Conservation (phyloP, 2,797 vertebrate genomes). For the Xenentodon cancila region DNA sequence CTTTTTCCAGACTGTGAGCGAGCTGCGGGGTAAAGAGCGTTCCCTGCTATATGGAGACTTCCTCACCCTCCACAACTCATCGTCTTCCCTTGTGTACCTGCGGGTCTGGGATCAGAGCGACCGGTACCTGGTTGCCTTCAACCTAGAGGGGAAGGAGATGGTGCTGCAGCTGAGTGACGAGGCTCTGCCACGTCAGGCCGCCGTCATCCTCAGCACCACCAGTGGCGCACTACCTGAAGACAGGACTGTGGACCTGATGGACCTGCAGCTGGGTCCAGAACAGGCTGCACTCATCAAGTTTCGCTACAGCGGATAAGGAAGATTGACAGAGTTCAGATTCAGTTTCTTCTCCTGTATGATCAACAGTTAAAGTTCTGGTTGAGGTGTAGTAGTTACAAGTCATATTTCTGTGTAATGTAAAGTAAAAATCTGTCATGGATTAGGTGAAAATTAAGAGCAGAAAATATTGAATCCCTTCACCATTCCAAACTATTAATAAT, state of each 20-base stretch:
- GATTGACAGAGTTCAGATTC: not conserved
- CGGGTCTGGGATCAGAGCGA: slow-evolving; percentile 89
- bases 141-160: slow-evolving; percentile 64
- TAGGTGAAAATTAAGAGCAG: no score
- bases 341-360: no score
- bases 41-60: slow-evolving; percentile 86
- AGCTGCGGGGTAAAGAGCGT: slow-evolving; percentile 81
- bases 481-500: no score
- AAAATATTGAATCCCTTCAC: no score
- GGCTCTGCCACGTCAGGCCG: slow-evolving; percentile 60
- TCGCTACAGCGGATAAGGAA: slow-evolving; percentile 66
- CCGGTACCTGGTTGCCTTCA: slow-evolving; percentile 84
- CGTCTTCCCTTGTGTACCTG: slow-evolving; percentile 74
- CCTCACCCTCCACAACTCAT: slow-evolving; percentile 41
- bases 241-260: slow-evolving; percentile 46
- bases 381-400: no score
- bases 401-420: no score
- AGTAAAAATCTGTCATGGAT: no score
- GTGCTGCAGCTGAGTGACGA: slow-evolving; percentile 26
- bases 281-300: slow-evolving; percentile 84
- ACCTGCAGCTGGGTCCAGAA: slow-evolving; percentile 64
- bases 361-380: no score
- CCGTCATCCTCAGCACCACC: slow-evolving; percentile 78
- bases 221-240: not conserved
- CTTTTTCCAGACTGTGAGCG: slow-evolving; percentile 77